Evolutionary conservation across 2,113 vertebrate genomes (phyloP), one percentile per base, ranked within the genome.

Genomic region (Ginglymostoma cirratum): DNA sequence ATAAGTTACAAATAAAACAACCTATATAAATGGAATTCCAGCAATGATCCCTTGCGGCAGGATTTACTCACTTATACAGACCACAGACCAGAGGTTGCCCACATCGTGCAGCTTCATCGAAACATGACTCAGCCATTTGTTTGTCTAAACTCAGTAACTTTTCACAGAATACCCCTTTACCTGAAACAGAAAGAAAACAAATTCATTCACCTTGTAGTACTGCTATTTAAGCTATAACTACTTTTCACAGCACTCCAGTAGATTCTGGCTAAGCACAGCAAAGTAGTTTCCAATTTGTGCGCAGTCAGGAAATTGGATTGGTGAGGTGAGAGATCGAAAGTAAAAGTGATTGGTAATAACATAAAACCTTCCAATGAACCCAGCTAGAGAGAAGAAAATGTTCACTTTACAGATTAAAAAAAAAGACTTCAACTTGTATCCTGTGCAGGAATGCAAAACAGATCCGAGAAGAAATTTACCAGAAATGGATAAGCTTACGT

Each of bases 11-110:
- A 87, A 65, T n/a, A 30, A 30, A 90, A 95, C 30, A 72, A 34
- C 27, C 67, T 76, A 14, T 12, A 70, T 2, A 30, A 1, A 38
- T 65, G 42, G 27, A 52, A 90, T 61, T 90, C 27, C 0, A 27
- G 23, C 23, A 30, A 10, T 95, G 38, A 66, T 72, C 69, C 42
- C 24, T 72, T 42, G 24, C 14, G 10, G 23, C 14, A 72, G 94
- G 30, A 17, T 76, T 70, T 48, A 89, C 97, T 96, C 96, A 97
- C 97, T 97, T 97, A 96, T 97, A 97, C 96, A 97, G 97, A 67
- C 96, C 97, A 95, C 96, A 97, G 76, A 97, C 96, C 93, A 97
- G 86, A 0, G 96, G 96, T 45, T 96, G 97, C 6, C 97, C 96
- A 30, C 94, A 96, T 96, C 96, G 96, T 38, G 96, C 96, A 6